phyloP scores from a whole-genome alignment of 2,113 vertebrate species.

The Urocynchramus pylzowi region DNA sequence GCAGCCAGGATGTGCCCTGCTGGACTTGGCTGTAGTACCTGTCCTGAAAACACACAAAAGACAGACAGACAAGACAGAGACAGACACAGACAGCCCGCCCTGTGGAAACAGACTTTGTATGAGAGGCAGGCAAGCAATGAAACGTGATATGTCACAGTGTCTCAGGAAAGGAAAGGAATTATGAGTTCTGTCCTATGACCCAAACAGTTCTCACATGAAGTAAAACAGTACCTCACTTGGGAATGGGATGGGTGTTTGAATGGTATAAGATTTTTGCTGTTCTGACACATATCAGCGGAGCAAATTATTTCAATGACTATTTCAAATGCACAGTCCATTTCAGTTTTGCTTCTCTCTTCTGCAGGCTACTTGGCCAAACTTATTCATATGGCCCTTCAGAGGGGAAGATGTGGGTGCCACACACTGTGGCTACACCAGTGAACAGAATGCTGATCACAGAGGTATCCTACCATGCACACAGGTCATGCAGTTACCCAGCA shows the following conservation, averaged over 20 bases:
- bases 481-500: neutral
- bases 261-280: neutral
- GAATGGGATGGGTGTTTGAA: neutral
- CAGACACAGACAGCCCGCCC: neutral
- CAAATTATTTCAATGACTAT: neutral
- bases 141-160: accelerated
- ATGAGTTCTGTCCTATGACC: neutral
- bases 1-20: neutral
- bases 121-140: neutral
- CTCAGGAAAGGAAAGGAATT: neutral
- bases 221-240: neutral
- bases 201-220: neutral
- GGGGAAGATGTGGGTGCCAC: neutral
- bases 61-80: too few relatives aligned
- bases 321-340: neutral
- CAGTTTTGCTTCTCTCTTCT: neutral
- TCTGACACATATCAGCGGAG: neutral
- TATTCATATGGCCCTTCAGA: neutral
- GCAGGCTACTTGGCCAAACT: neutral
- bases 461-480: accelerated
- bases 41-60: neutral
- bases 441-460: neutral
- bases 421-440: neutral
- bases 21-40: neutral
- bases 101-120: neutral